These are phyloP conservation scores for Sorex araneus DNA, from an alignment of 2,113 vertebrate species.

Conservation along the genomic window DNA sequence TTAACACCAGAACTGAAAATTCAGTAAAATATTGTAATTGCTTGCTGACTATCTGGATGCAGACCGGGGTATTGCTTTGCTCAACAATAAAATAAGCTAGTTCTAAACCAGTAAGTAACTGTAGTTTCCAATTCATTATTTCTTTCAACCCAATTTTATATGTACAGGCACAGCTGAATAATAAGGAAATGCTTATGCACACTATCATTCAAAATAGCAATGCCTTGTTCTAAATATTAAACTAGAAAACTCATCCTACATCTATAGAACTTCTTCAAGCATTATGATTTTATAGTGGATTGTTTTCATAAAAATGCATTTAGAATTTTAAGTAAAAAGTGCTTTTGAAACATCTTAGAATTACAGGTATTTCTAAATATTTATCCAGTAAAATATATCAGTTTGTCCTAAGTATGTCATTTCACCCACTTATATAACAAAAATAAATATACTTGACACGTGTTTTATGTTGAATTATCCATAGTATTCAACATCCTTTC, in stretches of 20 bases:
- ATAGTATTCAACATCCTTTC: constrained; percentile 21
- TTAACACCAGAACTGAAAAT: constrained; percentile 47
- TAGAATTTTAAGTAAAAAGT: constrained; percentile 18
- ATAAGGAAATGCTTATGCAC: constrained; percentile 12
- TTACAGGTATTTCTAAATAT: constrained; percentile 58
- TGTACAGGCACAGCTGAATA: neutral
- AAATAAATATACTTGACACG: neutral
- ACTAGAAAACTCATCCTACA: constrained; percentile 30
- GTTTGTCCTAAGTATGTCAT: neutral
- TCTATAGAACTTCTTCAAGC: constrained; percentile 56
- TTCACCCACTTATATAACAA: neutral
- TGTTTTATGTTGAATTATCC: constrained; percentile 25
- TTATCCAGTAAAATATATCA: neutral
- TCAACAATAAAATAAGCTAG: constrained; percentile 31
- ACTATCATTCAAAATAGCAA: constrained; percentile 36
- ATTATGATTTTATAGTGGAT: constrained; percentile 18
- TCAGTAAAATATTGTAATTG: neutral
- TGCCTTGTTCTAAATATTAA: constrained; percentile 49
- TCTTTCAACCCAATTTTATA: neutral
- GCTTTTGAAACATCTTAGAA: constrained; percentile 38
- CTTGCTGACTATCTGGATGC: neutral
- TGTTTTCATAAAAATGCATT: constrained; percentile 62
- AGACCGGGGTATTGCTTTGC: constrained; percentile 1
- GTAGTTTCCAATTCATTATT: neutral
- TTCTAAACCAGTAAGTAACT: constrained; percentile 17